Evolutionary conservation across 2,888 invertebrate genomes (phyloP), one percentile per base, ranked within the genome.

Genomic region (Autographa gamma): DNA sequence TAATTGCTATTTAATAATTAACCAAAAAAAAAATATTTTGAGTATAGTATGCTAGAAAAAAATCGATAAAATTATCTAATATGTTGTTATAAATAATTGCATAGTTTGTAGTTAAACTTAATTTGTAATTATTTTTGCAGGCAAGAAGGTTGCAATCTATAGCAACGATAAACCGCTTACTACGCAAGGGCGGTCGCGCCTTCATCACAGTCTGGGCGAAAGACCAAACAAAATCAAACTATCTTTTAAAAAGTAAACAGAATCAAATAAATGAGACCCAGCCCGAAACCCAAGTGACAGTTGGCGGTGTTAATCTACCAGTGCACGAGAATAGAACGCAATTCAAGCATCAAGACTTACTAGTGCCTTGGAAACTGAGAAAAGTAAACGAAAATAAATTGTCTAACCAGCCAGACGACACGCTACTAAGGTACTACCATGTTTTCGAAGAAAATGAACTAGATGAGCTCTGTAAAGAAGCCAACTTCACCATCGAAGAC

Each of bases 141-240:
- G 97, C 97, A 64, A 96, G 99, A 81, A 96, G 99, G 84, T 84
- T 96, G 32, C 95, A 96, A 86, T 98, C 99, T 0, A 88, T 99
- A 16, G 87, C 92, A 25, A 98, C 99, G 90, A 97, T 99, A 85
- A 90, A 97, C 0, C 96, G 98, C 16, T 92, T 98, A 0, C 94
- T 99, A 8, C 94, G 96, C n/a, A 89, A 95, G 0, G 97, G 97
- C 0, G 99, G 99, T 0, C 95, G 93, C 76, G 98, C 97, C 2
- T 95, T 99, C 7, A 97, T 99, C 72, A 99, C 99, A 80, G 99
- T 99, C 0, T 99, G 99, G 99, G 99, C 99, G 0, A 98, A 98
- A 91, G 98, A 99, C 88, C 99, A 99, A 92, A 96, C 96, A 2
- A 96, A 95, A 74, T 96, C 97, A 59, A 96, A 93, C 69, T 95